Evolutionary conservation across 1,140 invertebrate genomes (phyloP).

Genomic region (Plodia interpunctella): DNA sequence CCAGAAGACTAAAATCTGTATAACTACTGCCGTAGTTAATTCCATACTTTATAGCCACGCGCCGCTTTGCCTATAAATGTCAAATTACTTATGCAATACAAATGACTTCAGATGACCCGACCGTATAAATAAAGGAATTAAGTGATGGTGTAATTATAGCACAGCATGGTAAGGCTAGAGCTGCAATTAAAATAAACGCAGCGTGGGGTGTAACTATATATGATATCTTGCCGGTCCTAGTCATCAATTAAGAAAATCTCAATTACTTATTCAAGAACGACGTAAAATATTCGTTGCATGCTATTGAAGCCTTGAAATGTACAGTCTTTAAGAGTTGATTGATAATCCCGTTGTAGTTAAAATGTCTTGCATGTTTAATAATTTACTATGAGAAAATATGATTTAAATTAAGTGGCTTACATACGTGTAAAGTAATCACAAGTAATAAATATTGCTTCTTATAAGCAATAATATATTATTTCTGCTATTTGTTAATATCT

Average conservation of each 20-base stretch:
- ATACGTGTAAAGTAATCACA: no score
- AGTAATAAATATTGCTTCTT: no score
- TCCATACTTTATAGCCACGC: conserved; percentile 9
- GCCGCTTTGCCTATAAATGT: conserved; percentile 12
- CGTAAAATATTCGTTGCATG: not conserved
- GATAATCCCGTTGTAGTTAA: no score
- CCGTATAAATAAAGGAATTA: conserved; percentile 14
- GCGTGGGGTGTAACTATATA: conserved; percentile 8
- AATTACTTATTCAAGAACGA: no score
- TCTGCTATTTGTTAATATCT: no score
- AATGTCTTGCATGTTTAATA: no score
- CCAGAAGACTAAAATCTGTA: not conserved
- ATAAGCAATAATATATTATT: no score
- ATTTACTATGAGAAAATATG: no score
- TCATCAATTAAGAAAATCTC: no score
- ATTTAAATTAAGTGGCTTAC: no score
- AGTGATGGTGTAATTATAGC: conserved; percentile 11
- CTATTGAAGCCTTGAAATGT: conserved; percentile 7
- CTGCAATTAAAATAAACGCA: conserved; percentile 19
- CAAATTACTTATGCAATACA: conserved; percentile 8
- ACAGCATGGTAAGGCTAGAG: conserved; percentile 12
- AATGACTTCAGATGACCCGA: conserved; percentile 4
- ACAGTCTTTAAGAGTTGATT: no score
- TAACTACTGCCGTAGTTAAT: conserved; percentile 16
- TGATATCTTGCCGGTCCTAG: no score